Base-by-base conservation (phyloP, 92 coral and sea anemone genomes). In the Zoanthus sansibaricus region DNA sequence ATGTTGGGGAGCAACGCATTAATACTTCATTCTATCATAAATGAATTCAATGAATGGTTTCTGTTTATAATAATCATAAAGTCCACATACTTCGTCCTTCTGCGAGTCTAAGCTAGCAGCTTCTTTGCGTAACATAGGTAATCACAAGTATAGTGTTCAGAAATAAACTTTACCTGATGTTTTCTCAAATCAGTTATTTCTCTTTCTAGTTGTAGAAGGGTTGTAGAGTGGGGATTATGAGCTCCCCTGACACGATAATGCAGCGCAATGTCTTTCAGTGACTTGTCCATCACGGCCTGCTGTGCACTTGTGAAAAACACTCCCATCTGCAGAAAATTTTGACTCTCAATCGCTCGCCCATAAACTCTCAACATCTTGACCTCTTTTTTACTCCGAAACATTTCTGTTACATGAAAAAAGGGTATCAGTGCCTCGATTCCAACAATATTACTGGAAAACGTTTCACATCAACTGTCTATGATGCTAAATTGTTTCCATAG, bases 201-300 rank as follows among this genome's bases (percentile, higher is more conserved):
- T 37, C 42, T 37, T 4, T 37, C 42, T 37, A 58, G 87, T 31
- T 89, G 67, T 33, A 59, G 69, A 32, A 96, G 80, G 68, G 89
- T 90, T 17, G 86, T 75, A 6, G 94, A 86, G 85, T 95, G 91
- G 1, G 95, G 98, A 76, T 96, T 96, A 72, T 80, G 62, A 11
- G 83, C 76, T 7, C 87, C 49, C 17, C 99, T 96, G 72, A 96
- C 82, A 47, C 95, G 94, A 79, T 87, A 86, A 87, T 96, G 99
- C 75, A 96, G 90, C 59, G 99, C 90, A 52, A 92, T 71, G 10
- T 86, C 90, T 77, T 94, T 77, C 37, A 93, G 92, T 12, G 83
- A 83, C 7, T 86, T 55, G 82, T 90, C 94, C 91, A 90, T 86
- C 2, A 51, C 25, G 17, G 90, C 89, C 17, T 70, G 77, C 72